Evolutionary conservation across 1,140 invertebrate species (phyloP).

Genomic region (Periplaneta americana): DNA sequence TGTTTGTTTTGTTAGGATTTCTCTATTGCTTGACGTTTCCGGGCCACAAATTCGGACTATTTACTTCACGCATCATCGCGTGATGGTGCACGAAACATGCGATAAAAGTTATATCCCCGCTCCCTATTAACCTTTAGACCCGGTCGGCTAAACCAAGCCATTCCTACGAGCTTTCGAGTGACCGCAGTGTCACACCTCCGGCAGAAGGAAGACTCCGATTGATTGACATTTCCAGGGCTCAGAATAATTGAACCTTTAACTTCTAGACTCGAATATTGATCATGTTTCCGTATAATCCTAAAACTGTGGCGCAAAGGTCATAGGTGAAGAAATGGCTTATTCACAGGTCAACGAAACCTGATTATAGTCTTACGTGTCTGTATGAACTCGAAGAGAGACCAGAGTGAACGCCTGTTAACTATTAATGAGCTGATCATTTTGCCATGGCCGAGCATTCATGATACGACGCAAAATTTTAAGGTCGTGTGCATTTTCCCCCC

Average conservation of each 20-base stretch:
- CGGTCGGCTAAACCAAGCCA: neutral
- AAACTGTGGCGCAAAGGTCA: no score
- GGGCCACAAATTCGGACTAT: neutral
- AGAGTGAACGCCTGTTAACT: no score
- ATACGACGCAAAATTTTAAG: no score
- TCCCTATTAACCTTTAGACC: neutral
- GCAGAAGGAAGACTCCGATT: neutral
- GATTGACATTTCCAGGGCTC: neutral
- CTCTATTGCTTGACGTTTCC: neutral
- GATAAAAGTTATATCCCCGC: neutral
- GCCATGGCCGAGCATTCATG: no score
- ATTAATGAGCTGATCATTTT: no score
- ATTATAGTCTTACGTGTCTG: no score
- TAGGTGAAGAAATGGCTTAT: no score
- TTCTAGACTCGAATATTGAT: neutral
- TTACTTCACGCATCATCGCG: neutral
- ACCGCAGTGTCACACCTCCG: neutral
- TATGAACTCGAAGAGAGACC: no score
- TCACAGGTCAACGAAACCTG: no score
- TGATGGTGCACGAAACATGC: neutral
- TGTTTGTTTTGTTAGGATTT: neutral
- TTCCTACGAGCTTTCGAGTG: neutral
- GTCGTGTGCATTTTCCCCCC: no score
- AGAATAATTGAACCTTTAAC: neutral
- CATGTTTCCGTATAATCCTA: no score